Percentiles rank a stretch among this genome's conserved stretches.
Conservation (phyloP, 2,113 vertebrate genomes). For the Zosterops borbonicus region DNA sequence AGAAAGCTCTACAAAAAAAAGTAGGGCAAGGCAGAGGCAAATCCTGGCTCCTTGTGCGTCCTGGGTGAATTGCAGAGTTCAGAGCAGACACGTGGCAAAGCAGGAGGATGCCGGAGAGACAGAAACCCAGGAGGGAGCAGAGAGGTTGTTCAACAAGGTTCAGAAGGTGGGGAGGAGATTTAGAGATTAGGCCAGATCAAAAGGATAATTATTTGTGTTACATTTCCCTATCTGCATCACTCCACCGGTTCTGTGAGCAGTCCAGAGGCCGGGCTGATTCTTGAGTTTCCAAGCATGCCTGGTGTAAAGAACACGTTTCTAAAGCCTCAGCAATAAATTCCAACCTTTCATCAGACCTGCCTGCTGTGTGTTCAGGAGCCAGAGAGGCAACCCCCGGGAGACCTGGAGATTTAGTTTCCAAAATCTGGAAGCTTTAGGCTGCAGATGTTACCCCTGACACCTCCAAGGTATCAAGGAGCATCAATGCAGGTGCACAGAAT, state of each 20-base stretch:
- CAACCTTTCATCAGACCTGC: neutral
- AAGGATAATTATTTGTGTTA: conserved; percentile 49
- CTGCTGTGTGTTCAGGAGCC: neutral
- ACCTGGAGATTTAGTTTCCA: neutral
- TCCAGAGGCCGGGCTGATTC: neutral
- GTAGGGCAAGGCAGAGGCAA: neutral
- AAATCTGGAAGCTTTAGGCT: neutral
- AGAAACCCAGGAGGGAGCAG: neutral
- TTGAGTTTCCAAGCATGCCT: neutral
- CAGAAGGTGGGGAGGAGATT: conserved; percentile 37
- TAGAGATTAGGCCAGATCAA: conserved; percentile 46
- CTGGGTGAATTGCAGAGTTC: neutral
- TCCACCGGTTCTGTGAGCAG: conserved; percentile 3
- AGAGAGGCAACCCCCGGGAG: accelerated
- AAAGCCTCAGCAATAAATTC: neutral
- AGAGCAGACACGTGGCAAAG: neutral
- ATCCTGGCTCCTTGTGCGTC: neutral
- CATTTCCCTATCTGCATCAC: conserved; percentile 31
- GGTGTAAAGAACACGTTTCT: neutral
- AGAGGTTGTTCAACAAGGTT: conserved; percentile 35
- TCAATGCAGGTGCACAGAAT: neutral
- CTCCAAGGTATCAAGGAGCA: accelerated
- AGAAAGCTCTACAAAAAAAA: neutral
- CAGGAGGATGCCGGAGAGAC: neutral
- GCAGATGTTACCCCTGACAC: neutral